These are phyloP conservation scores for Drosophila bifasciata DNA, from an alignment of 1,140 invertebrate species.

Conservation along the genomic window DNA sequence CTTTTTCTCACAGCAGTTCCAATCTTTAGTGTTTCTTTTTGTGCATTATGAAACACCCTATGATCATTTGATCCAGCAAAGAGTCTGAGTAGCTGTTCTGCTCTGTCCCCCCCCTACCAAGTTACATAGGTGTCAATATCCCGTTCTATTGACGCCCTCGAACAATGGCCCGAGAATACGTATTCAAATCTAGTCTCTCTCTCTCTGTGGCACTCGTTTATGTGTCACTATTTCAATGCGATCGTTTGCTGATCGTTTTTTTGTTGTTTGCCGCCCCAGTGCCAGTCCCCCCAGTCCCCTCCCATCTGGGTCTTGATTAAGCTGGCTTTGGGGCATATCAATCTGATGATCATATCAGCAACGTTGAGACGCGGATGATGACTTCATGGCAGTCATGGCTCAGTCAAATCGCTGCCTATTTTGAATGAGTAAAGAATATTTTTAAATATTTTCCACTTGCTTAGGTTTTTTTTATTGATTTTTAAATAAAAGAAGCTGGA, in stretches of 20 bases:
- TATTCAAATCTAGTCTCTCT: conserved; percentile 33
- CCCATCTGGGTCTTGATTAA: conserved; percentile 36
- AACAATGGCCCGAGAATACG: conserved; percentile 47
- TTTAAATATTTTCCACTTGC: conserved; percentile 55
- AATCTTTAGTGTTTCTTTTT: no score
- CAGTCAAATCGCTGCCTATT: conserved; percentile 38
- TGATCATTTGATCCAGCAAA: no score
- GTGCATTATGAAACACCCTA: no score
- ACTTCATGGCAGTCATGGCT: conserved; percentile 78
- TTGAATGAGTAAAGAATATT: conserved; percentile 79
- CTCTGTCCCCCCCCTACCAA: background rate
- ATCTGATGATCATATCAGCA: conserved; percentile 65
- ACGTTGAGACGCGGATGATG: conserved; percentile 55
- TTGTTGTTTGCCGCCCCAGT: conserved; percentile 64
- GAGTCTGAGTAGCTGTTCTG: conserved; percentile 2
- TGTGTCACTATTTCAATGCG: conserved; percentile 48
- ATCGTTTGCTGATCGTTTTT: conserved; percentile 48
- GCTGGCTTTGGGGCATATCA: conserved; percentile 53
- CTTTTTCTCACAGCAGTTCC: no score
- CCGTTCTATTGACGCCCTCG: conserved; percentile 61
- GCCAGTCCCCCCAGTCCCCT: no score
- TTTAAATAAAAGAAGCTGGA: conserved; percentile 55
- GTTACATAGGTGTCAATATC: conserved; percentile 69
- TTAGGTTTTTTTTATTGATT: conserved; percentile 55
- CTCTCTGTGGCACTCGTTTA: conserved; percentile 38